These are phyloP conservation scores for Phalangium opilio DNA, from an alignment of 2,888 invertebrate species.

Conservation along the genomic window DNA sequence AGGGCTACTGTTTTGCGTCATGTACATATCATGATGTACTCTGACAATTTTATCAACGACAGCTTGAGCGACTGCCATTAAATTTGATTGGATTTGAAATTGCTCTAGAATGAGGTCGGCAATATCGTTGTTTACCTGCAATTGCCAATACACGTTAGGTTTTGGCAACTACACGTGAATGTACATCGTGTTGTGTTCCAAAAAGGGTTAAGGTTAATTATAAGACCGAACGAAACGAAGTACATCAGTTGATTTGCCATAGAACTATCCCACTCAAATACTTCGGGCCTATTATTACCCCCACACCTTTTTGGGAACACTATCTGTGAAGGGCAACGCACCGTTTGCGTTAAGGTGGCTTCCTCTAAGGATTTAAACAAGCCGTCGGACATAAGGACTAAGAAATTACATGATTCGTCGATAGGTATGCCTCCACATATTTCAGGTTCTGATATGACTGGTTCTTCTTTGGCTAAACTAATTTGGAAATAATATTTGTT, in stretches of 20 bases:
- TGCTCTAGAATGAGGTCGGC: constrained; percentile 60
- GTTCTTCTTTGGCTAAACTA: constrained; percentile 48
- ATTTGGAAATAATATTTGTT: too few species aligned
- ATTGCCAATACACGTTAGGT: constrained; percentile 1
- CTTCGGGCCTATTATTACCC: too few species aligned
- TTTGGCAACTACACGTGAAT: too few species aligned
- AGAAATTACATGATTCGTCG: constrained; percentile 61
- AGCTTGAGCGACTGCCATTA: constrained; percentile 67
- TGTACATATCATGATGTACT: constrained; percentile 62
- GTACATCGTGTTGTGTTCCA: too few species aligned
- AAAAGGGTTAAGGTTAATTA: too few species aligned
- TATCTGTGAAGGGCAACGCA: constrained; percentile 50
- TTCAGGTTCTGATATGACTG: constrained; percentile 67
- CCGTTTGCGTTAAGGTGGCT: constrained; percentile 35
- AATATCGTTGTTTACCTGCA: constrained; percentile 48
- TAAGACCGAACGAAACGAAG: too few species aligned
- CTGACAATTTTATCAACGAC: constrained; percentile 68
- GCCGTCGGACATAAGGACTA: constrained; percentile 70
- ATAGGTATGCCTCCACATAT: constrained; percentile 62
- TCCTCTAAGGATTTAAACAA: constrained; percentile 69
- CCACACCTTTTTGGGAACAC: background rate
- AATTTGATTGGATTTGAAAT: constrained; percentile 59
- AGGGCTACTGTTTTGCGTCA: constrained; percentile 31
- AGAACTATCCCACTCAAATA: background rate
- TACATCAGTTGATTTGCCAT: too few species aligned